Conservation (phyloP, 2,888 invertebrate species). For the Oxyteleia sp. region DNA sequence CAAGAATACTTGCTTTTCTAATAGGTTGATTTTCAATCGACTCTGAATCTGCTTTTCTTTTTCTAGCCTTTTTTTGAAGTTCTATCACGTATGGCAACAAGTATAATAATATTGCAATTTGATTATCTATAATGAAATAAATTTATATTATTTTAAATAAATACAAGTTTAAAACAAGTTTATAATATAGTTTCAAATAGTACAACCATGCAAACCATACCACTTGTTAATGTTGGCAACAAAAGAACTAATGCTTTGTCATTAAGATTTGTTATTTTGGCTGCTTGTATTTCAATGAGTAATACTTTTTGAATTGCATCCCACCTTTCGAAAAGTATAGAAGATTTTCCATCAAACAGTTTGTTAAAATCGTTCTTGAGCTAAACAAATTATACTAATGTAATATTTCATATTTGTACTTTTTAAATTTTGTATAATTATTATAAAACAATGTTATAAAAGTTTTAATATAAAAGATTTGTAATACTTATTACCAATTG, state of each 20-base stretch:
- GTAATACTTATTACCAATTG: not conserved
- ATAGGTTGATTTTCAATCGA: no score
- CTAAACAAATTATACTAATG: no score
- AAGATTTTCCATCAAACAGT: conserved; percentile 17
- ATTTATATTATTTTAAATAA: no score
- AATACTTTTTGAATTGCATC: conserved; percentile 2
- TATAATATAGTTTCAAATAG: no score
- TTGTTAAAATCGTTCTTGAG: conserved; percentile 6
- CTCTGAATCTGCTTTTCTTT: not conserved
- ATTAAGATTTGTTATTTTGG: conserved; percentile 6
- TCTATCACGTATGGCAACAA: conserved; percentile 11
- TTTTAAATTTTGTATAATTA: no score
- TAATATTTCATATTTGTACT: no score
- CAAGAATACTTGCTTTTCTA: no score
- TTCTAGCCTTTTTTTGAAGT: not conserved
- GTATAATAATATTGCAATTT: conserved; percentile 1
- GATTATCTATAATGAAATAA: not conserved
- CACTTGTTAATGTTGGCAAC: conserved; percentile 11
- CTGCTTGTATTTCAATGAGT: conserved; percentile 2
- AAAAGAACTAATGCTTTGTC: conserved; percentile 14
- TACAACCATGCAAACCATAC: conserved; percentile 7
- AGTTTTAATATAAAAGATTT: no score
- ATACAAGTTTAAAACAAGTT: no score
- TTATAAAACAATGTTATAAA: no score
- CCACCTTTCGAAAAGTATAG: conserved; percentile 3